Conservation (phyloP, 1,140 invertebrate genomes). For the Danaus melanippus region DNA sequence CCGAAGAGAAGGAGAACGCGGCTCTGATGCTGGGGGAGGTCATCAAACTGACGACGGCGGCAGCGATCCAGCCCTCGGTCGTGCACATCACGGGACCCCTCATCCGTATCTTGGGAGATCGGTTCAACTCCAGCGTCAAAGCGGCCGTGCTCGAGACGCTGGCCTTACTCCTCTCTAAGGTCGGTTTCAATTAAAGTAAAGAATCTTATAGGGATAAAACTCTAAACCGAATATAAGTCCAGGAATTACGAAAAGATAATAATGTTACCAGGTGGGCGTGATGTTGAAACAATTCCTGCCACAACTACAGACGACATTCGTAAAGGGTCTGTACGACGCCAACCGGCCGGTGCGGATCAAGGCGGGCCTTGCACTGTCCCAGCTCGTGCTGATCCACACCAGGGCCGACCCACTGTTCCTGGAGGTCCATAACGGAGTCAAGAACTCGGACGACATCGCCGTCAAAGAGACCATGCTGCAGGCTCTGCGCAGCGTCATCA, state of each 20-base stretch:
- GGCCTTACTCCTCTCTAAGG: slow-evolving; percentile 91
- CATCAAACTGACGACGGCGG: slow-evolving; percentile 87
- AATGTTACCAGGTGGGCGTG: slow-evolving; percentile 79
- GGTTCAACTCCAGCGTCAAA: slow-evolving; percentile 94
- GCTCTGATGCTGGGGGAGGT: slow-evolving; percentile 95
- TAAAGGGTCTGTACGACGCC: slow-evolving; percentile 93
- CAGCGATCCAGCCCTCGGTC: slow-evolving; percentile 93
- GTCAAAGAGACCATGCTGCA: slow-evolving; percentile 94
- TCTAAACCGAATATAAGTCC: no score
- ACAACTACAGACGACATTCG: slow-evolving; percentile 97
- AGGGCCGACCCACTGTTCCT: slow-evolving; percentile 90
- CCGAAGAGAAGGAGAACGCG: slow-evolving; percentile 95
- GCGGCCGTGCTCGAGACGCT: slow-evolving; percentile 96
- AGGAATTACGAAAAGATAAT: no score
- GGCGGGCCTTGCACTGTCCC: slow-evolving; percentile 89
- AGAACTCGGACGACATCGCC: slow-evolving; percentile 85
- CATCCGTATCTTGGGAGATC: slow-evolving; percentile 96
- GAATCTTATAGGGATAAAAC: no score
- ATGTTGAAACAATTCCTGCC: slow-evolving; percentile 98
- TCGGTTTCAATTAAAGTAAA: slow-evolving; percentile 34
- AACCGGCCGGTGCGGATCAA: slow-evolving; percentile 90
- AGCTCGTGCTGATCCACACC: slow-evolving; percentile 92
- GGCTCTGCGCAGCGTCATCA: slow-evolving; percentile 87
- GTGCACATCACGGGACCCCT: slow-evolving; percentile 97
- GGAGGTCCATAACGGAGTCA: slow-evolving; percentile 90